Percentiles rank a stretch among this genome's conserved stretches.
These are phyloP conservation scores for Mantis religiosa DNA, from an alignment of 2,888 invertebrate genomes.

Conservation along the genomic window DNA sequence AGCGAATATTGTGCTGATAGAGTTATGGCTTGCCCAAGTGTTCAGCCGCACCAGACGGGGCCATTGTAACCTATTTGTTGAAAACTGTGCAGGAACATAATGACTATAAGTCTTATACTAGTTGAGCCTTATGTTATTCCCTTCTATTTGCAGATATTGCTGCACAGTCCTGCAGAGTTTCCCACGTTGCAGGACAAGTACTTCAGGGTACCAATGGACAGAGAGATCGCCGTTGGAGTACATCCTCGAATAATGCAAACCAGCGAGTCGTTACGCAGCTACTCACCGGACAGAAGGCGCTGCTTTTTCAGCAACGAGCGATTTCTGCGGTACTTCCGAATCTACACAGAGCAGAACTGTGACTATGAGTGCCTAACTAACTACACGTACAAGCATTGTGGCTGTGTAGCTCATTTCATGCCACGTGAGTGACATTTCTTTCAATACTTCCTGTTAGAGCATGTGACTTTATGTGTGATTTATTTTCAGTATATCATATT, in stretches of 20 bases:
- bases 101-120: too few relatives aligned
- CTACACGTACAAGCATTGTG: constrained; percentile 58
- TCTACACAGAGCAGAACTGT: constrained; percentile 70
- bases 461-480: too few relatives aligned
- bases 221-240: constrained; percentile 66
- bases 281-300: constrained; percentile 54
- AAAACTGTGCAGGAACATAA: too few relatives aligned
- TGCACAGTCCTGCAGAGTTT: constrained; percentile 66
- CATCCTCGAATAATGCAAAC: constrained; percentile 75
- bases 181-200: constrained; percentile 65
- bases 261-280: constrained; percentile 59
- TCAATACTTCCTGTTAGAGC: too few relatives aligned
- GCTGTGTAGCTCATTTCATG: constrained; percentile 69
- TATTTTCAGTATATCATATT: too few relatives aligned
- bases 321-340: constrained; percentile 59
- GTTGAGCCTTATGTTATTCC: too few relatives aligned
- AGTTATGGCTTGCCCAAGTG: too few relatives aligned
- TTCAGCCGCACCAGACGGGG: too few relatives aligned
- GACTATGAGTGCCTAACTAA: constrained; percentile 69
- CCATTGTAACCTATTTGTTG: too few relatives aligned
- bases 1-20: too few relatives aligned
- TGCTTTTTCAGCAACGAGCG: constrained; percentile 67
- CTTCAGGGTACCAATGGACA: constrained; percentile 64
- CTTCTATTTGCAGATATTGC: constrained; percentile 46
- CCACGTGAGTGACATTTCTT: constrained; percentile 47